A percentile compares a stretch with the other conserved stretches of the same genome.
phyloP scores from a whole-genome alignment of 1,140 invertebrate species.

The Procambarus virginalis region DNA sequence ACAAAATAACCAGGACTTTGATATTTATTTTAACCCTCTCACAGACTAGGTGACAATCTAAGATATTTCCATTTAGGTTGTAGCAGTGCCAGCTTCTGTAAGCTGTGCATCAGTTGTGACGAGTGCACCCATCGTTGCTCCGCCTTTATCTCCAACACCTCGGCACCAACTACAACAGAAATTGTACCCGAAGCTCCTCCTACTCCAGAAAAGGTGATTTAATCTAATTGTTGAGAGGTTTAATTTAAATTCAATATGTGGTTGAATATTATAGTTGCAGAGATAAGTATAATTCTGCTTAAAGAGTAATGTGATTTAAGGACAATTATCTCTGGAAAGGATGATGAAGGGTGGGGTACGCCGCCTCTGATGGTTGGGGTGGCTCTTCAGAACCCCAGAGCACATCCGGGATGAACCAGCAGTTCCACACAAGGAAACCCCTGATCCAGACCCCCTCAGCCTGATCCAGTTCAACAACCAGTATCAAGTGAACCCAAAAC shows the following conservation, averaged over 20 bases:
- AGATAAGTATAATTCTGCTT: neutral
- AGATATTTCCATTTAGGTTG: neutral
- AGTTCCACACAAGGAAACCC: slow-evolving; percentile 55
- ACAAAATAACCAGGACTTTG: neutral
- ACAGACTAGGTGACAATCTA: too few relatives aligned
- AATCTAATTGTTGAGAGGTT: neutral
- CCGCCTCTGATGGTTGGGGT: slow-evolving; percentile 46
- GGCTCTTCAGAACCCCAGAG: slow-evolving; percentile 33
- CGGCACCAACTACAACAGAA: slow-evolving; percentile 44
- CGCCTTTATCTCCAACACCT: slow-evolving; percentile 49
- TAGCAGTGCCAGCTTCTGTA: slow-evolving; percentile 19
- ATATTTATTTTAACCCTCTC: neutral
- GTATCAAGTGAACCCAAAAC: slow-evolving; percentile 84
- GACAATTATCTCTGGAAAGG: slow-evolving; percentile 3
- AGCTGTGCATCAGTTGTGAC: slow-evolving; percentile 37
- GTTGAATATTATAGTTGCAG: neutral
- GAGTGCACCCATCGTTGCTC: slow-evolving; percentile 49
- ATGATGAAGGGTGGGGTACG: slow-evolving; percentile 47
- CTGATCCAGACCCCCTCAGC: slow-evolving; percentile 64
- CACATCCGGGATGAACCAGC: slow-evolving; percentile 45
- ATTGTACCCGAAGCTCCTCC: slow-evolving; percentile 39
- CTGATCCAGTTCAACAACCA: slow-evolving; percentile 42
- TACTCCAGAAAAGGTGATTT: slow-evolving; percentile 51
- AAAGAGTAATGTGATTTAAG: neutral
- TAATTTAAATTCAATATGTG: neutral